These are phyloP conservation scores for Myrmophylax atrothorax DNA, from an alignment of 2,113 vertebrate species.

Conservation along the genomic window DNA sequence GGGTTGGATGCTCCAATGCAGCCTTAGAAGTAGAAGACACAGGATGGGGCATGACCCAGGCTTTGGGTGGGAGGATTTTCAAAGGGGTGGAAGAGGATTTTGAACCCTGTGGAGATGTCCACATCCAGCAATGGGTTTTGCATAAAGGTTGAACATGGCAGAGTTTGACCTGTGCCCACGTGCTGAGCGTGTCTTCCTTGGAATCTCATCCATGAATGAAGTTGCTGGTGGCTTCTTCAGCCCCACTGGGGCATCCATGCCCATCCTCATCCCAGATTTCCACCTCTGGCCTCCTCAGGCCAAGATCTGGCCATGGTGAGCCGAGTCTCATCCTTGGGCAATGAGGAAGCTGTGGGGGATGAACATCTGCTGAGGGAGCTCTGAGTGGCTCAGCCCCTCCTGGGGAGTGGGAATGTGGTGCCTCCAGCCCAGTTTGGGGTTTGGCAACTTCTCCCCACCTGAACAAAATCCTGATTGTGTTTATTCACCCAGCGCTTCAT, in stretches of 20 bases:
- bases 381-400: neutral
- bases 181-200: neutral
- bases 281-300: neutral
- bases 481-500: neutral
- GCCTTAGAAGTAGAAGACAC: neutral
- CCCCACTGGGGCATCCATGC: neutral
- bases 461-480: neutral
- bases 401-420: too few species aligned
- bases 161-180: fast-evolving
- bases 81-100: neutral
- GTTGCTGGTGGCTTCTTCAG: neutral
- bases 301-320: fast-evolving
- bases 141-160: neutral
- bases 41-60: neutral
- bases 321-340: neutral
- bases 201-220: neutral
- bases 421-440: neutral
- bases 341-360: too few species aligned
- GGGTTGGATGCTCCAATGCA: neutral
- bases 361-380: neutral
- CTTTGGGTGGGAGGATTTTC: neutral
- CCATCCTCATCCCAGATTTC: neutral
- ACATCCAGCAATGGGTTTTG: neutral
- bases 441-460: neutral
- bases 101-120: neutral